Percentiles rank a stretch among this genome's conserved stretches.
These are phyloP conservation scores for Cladopsammia gracilis DNA, from an alignment of 64 coral and sea anemone genomes.

Conservation along the genomic window DNA sequence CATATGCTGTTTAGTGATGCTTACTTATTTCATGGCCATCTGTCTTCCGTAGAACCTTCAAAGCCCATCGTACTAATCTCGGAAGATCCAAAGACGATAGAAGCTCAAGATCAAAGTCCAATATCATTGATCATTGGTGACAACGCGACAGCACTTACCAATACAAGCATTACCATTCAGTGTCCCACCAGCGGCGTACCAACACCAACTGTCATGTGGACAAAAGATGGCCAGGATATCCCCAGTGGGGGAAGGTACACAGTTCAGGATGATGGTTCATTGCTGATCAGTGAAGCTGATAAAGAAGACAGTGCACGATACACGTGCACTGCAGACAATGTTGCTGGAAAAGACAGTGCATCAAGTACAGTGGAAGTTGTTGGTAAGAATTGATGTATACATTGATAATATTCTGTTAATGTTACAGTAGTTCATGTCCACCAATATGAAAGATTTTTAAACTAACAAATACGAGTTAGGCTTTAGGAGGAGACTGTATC, in stretches of 20 bases:
- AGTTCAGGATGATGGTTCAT: constrained; percentile 41
- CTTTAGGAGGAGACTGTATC: no score
- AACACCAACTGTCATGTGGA: constrained; percentile 59
- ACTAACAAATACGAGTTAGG: no score
- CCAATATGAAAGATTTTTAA: no score
- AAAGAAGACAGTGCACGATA: constrained; percentile 43
- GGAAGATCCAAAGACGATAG: neutral
- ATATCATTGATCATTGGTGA: constrained; percentile 63
- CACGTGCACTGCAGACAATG: constrained; percentile 35
- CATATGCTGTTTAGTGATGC: no score
- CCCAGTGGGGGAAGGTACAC: constrained; percentile 1
- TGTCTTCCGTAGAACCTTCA: neutral
- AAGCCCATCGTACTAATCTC: neutral
- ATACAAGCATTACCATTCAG: constrained; percentile 59
- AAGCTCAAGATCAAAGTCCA: constrained; percentile 33
- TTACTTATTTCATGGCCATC: neutral
- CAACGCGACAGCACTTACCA: constrained; percentile 64
- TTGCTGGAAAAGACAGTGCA: neutral
- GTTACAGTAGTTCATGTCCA: no score
- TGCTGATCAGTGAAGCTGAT: constrained; percentile 25
- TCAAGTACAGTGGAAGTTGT: constrained; percentile 33
- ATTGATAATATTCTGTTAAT: no score
- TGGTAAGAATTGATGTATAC: neutral
- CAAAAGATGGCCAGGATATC: constrained; percentile 36
- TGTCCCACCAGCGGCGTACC: constrained; percentile 59